Conservation (phyloP, 1,140 invertebrate species). For the Spodoptera frugiperda region DNA sequence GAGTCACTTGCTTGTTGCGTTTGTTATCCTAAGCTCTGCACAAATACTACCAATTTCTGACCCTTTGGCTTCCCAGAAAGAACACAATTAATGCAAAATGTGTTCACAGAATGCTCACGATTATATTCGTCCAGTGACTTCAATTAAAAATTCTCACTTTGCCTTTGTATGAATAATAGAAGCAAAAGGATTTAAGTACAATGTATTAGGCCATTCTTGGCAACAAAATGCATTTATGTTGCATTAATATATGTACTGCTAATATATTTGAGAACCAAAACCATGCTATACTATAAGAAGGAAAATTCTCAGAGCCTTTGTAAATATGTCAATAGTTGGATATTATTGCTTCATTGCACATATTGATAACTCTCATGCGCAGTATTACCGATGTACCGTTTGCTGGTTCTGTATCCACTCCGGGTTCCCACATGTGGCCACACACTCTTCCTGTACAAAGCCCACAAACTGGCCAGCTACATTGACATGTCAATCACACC, state of each 20-base stretch:
- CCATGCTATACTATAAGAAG: too few species aligned
- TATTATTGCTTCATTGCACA: background rate
- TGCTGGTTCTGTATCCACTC: background rate
- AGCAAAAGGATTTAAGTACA: background rate
- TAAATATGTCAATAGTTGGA: too few species aligned
- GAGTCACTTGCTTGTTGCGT: constrained; percentile 45
- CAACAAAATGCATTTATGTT: too few species aligned
- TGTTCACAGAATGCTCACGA: background rate
- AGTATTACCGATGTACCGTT: background rate
- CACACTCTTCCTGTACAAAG: constrained; percentile 31
- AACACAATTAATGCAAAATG: constrained; percentile 24
- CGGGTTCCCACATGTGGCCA: constrained; percentile 15
- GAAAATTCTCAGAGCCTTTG: too few species aligned
- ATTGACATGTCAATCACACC: constrained; percentile 61
- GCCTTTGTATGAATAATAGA: constrained; percentile 5
- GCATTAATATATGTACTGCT: too few species aligned
- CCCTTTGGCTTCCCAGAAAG: constrained; percentile 25
- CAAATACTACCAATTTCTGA: constrained; percentile 57
- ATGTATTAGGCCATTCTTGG: too few species aligned
- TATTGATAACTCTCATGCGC: background rate
- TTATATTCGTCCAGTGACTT: constrained; percentile 5
- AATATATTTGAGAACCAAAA: too few species aligned
- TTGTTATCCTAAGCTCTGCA: constrained; percentile 61
- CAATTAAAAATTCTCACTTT: constrained; percentile 22
- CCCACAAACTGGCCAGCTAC: constrained; percentile 28